Base-by-base conservation (phyloP, 1,140 invertebrate genomes). In the Bombus pyrosoma region DNA sequence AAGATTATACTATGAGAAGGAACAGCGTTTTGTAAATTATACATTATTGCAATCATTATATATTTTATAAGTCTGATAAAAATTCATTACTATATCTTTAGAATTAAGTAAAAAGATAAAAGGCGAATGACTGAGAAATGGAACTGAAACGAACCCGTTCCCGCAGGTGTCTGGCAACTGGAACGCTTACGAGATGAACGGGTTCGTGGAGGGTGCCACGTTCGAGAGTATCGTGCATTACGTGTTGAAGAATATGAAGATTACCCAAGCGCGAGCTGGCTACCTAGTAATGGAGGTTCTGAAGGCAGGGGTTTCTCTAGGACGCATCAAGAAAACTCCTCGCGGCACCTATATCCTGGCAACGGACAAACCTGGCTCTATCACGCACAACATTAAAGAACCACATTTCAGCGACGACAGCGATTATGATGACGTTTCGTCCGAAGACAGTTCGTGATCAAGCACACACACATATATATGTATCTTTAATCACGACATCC, bases 151-250 rank as follows among this genome's bases (percentile, higher is more conserved):
- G 59, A 32, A 41, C 34, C 34, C 57, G 37, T 82, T 41, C 83
- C 64, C 57, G 22, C 79, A 88, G 87, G 75, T 86, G 39, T 3
- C 66, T 9, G 69, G 41, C 34, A 74, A 22, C 25, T 71, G 12
- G 28, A 72, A 66, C 71, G 15, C 4, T 53, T 37, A 64, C 85
- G 53, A n/a, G 74, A 87, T 87, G 89, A 68, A 76, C 66, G 43
- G 9, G 53, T 34, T 57, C 28, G 72, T 32, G 79, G 81, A 90
- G 72, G 94, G 94, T 62, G 93, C 92, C 57, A 91, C 83, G 62
- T 91, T 95, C 73, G 81, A 91, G 10, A 87, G 84, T 28, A 95
- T 95, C 82, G 89, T 95, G n/a, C 78, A 85, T 5, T 91, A 95
- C 80, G 94, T 95, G 39, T 59, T 93, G 89, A 85, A 83, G 71